Conservation (phyloP, 2,113 vertebrate genomes). For the Trinectes maculatus region DNA sequence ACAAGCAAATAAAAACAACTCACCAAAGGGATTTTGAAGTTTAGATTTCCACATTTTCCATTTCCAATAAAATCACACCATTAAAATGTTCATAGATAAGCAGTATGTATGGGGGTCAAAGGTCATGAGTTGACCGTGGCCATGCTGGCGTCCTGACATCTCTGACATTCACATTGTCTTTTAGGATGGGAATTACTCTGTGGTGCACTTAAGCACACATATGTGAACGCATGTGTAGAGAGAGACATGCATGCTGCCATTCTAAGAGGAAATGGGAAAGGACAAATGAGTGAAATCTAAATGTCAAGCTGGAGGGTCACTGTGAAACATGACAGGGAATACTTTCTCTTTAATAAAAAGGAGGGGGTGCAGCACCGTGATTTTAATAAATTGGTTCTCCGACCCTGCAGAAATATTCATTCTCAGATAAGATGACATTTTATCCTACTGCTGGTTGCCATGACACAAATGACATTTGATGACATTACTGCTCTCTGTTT, state of each 20-base stretch:
- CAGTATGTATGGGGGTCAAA: slow-evolving; percentile 8
- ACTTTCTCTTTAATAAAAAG: slow-evolving; percentile 47
- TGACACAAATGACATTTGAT: slow-evolving; percentile 64
- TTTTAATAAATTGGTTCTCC: slow-evolving; percentile 67
- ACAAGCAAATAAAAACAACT: slow-evolving; percentile 4
- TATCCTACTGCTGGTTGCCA: slow-evolving; percentile 46
- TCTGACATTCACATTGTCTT: slow-evolving; percentile 32
- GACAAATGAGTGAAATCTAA: slow-evolving; percentile 66
- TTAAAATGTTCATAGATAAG: not conserved
- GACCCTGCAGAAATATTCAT: slow-evolving; percentile 62
- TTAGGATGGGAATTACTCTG: slow-evolving; percentile 24
- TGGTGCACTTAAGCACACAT: slow-evolving; percentile 7
- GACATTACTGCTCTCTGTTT: slow-evolving; percentile 55
- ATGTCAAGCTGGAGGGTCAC: slow-evolving; percentile 66
- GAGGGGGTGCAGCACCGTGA: not conserved
- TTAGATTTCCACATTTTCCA: not conserved
- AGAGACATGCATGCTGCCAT: slow-evolving; percentile 21
- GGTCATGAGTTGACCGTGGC: slow-evolving; percentile 10
- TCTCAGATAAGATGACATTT: slow-evolving; percentile 66
- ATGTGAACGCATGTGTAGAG: not conserved
- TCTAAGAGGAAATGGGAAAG: slow-evolving; percentile 47
- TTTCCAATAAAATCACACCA: slow-evolving; percentile 10
- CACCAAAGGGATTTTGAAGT: slow-evolving; percentile 12
- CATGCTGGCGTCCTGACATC: slow-evolving; percentile 16
- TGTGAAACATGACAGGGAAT: slow-evolving; percentile 58